Evolutionary conservation across 1,140 invertebrate species (phyloP).

Genomic region (Mamestra configurata): DNA sequence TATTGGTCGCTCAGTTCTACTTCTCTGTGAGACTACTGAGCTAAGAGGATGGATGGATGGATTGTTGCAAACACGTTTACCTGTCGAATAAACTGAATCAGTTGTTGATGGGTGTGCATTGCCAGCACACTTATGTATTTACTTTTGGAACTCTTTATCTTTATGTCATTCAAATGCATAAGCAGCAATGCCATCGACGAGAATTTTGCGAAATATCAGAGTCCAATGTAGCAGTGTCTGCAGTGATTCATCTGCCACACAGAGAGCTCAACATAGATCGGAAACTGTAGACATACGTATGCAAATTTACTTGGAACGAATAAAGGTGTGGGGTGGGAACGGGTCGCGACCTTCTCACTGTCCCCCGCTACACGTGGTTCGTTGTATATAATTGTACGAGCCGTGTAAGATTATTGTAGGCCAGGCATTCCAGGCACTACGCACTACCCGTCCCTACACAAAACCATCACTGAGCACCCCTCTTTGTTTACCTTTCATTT

Average conservation of each 20-base stretch:
- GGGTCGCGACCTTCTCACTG: constrained; percentile 41
- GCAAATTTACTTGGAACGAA: constrained; percentile 46
- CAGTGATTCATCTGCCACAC: not conserved
- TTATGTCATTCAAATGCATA: not conserved
- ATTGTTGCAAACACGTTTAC: too few relatives aligned
- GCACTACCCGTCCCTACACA: constrained; percentile 21
- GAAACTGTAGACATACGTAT: constrained; percentile 35
- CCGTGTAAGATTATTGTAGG: constrained; percentile 33
- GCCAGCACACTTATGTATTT: too few relatives aligned
- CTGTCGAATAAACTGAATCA: too few relatives aligned
- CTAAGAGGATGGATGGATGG: too few relatives aligned
- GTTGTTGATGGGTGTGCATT: too few relatives aligned
- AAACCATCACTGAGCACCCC: constrained; percentile 32
- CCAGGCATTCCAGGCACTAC: constrained; percentile 34
- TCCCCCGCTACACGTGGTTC: constrained; percentile 32
- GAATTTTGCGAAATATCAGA: not conserved
- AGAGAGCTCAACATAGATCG: not conserved
- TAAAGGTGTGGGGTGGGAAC: constrained; percentile 40
- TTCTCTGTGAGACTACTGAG: too few relatives aligned
- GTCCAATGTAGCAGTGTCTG: not conserved
- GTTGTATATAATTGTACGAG: constrained; percentile 33
- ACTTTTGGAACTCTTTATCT: not conserved
- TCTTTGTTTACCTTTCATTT: constrained; percentile 57
- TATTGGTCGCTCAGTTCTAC: too few relatives aligned
- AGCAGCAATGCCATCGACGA: not conserved